Evolutionary conservation across 1,140 invertebrate species (phyloP).

Genomic region (Conopomorpha cramerella): DNA sequence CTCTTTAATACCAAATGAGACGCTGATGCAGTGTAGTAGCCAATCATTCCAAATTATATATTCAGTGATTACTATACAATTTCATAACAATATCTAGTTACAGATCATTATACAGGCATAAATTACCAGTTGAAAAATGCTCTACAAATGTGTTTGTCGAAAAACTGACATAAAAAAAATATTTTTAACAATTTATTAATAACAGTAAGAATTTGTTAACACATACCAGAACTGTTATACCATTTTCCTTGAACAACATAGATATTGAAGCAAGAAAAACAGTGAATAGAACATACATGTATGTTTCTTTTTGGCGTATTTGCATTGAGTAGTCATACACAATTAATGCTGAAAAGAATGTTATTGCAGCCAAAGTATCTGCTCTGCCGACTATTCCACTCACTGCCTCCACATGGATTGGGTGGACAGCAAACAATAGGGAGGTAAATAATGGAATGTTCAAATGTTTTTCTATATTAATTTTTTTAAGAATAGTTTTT

Average conservation of each 20-base stretch:
- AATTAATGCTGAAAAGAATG: slow-evolving; percentile 76
- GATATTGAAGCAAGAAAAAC: slow-evolving; percentile 59
- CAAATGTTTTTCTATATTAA: slow-evolving; percentile 8
- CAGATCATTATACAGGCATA: too few species aligned
- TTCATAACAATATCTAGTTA: too few species aligned
- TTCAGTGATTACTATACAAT: too few species aligned
- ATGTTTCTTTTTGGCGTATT: slow-evolving; percentile 9
- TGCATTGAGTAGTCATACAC: slow-evolving; percentile 52
- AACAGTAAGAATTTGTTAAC: too few species aligned
- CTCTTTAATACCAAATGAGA: too few species aligned
- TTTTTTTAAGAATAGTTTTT: slow-evolving; percentile 58
- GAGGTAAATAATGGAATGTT: slow-evolving; percentile 66
- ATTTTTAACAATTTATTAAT: too few species aligned
- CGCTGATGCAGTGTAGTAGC: too few species aligned
- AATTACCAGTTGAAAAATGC: too few species aligned
- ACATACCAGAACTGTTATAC: slow-evolving; percentile 86
- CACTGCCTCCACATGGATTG: slow-evolving; percentile 93
- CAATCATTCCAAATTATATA: too few species aligned
- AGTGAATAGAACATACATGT: slow-evolving; percentile 27
- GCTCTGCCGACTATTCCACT: slow-evolving; percentile 94
- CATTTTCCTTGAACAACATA: slow-evolving; percentile 93
- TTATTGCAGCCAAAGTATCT: slow-evolving; percentile 81
- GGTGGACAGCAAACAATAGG: slow-evolving; percentile 89
- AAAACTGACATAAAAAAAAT: too few species aligned
- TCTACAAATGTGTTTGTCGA: too few species aligned